Evolutionary conservation across 2,888 invertebrate genomes (phyloP).

Genomic region (Torymus tubicola): DNA sequence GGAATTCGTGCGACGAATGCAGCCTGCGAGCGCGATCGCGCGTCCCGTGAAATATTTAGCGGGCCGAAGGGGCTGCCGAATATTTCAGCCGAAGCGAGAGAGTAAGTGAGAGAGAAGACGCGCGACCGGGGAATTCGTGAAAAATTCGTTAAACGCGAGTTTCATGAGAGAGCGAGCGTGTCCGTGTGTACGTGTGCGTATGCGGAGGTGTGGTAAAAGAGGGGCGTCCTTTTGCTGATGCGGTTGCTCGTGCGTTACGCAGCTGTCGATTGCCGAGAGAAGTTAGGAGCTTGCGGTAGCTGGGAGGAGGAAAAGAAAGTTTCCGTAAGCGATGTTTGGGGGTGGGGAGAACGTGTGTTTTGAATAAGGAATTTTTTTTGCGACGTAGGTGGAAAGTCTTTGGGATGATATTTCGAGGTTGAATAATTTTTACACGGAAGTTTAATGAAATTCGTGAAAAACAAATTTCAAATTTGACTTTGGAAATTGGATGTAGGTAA

Average conservation of each 20-base stretch:
- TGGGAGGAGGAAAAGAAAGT: no score
- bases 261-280: background rate
- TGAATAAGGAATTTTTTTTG: no score
- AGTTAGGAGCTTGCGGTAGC: background rate
- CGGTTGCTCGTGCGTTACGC: constrained; percentile 13
- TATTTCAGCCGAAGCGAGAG: constrained; percentile 45
- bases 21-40: background rate
- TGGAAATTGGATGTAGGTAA: no score
- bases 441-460: no score
- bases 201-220: background rate
- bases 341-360: no score
- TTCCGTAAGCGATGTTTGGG: no score
- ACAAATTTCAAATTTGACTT: no score
- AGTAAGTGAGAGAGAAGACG: background rate
- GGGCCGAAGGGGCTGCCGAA: constrained; percentile 53
- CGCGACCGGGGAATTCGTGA: constrained; percentile 12
- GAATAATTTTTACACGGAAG: no score
- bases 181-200: background rate
- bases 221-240: background rate
- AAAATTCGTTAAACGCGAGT: constrained; percentile 43
- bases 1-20: constrained; percentile 59
- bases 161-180: constrained; percentile 9
- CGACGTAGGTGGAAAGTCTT: no score
- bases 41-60: constrained; percentile 36
- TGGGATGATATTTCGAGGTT: no score